These are phyloP conservation scores for Tenthredo livida DNA, from an alignment of 2,888 invertebrate genomes.

Conservation along the genomic window DNA sequence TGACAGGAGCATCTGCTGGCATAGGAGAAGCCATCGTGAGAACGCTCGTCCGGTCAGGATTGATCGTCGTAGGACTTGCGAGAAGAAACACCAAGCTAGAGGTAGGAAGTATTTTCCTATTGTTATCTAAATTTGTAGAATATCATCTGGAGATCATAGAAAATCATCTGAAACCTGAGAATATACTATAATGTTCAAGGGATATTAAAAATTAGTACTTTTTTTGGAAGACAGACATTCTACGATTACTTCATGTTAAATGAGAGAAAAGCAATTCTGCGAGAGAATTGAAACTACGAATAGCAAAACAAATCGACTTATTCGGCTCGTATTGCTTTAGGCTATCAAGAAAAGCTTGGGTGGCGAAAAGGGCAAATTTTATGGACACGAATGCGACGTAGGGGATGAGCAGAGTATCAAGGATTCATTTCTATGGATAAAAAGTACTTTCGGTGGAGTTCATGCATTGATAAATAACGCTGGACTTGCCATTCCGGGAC, in stretches of 20 bases:
- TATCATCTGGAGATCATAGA: neutral
- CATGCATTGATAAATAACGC: constrained; percentile 76
- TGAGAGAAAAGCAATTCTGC: neutral
- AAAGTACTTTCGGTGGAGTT: constrained; percentile 71
- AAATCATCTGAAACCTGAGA: neutral
- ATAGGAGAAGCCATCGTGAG: constrained; percentile 80
- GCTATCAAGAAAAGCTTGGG: neutral
- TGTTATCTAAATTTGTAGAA: neutral
- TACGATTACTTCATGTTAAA: neutral
- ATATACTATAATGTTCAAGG: too few species aligned
- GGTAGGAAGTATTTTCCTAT: constrained; percentile 58
- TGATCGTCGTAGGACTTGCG: constrained; percentile 81
- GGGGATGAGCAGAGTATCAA: constrained; percentile 71
- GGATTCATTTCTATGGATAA: constrained; percentile 71
- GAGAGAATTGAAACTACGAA: neutral
- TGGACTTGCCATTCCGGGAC: constrained; percentile 64
- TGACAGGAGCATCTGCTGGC: constrained; percentile 84
- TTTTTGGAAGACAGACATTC: too few species aligned
- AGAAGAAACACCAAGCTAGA: constrained; percentile 78
- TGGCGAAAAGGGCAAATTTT: constrained; percentile 68
- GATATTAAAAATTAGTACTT: too few species aligned
- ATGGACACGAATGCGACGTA: constrained; percentile 72
- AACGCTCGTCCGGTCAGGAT: constrained; percentile 78
- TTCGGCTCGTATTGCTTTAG: neutral
- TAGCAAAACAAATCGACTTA: neutral